phyloP scores from a whole-genome alignment of 2,888 invertebrate genomes.

The Morpho deidamia region DNA sequence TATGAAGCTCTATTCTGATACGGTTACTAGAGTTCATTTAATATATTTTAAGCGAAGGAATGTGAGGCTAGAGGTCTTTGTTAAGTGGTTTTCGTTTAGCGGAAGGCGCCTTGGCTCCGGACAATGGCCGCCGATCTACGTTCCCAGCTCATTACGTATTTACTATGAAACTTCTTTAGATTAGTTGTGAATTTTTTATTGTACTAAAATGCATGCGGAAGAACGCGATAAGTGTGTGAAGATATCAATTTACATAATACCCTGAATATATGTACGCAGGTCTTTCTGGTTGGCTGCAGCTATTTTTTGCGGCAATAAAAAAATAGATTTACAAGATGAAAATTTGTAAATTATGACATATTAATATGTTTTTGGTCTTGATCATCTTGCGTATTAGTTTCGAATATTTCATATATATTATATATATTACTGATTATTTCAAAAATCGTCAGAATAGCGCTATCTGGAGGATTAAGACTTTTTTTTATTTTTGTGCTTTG shows the following conservation, averaged over 20 bases:
- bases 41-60: slow-evolving; percentile 39
- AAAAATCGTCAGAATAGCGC: too few relatives aligned
- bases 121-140: slow-evolving; percentile 70
- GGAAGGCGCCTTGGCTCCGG: slow-evolving; percentile 64
- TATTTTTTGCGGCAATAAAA: not conserved
- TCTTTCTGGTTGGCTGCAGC: not conserved
- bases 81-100: slow-evolving; percentile 49
- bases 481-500: too few relatives aligned
- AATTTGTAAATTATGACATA: not conserved
- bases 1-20: slow-evolving; percentile 37
- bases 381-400: not conserved
- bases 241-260: slow-evolving; percentile 16
- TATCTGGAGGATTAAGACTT: too few relatives aligned
- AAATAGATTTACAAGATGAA: too few relatives aligned
- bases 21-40: slow-evolving; percentile 31
- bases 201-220: slow-evolving; percentile 20
- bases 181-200: slow-evolving; percentile 37
- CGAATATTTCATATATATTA: too few relatives aligned
- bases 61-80: slow-evolving; percentile 46
- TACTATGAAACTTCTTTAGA: slow-evolving; percentile 58
- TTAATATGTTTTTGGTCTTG: not conserved
- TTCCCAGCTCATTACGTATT: slow-evolving; percentile 73
- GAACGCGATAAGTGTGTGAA: slow-evolving; percentile 19
- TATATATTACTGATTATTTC: too few relatives aligned
- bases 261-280: not conserved